Evolutionary conservation across 1,140 invertebrate species (phyloP), one percentile per base, ranked within the genome.

Genomic region (Acromyrmex echinatior): DNA sequence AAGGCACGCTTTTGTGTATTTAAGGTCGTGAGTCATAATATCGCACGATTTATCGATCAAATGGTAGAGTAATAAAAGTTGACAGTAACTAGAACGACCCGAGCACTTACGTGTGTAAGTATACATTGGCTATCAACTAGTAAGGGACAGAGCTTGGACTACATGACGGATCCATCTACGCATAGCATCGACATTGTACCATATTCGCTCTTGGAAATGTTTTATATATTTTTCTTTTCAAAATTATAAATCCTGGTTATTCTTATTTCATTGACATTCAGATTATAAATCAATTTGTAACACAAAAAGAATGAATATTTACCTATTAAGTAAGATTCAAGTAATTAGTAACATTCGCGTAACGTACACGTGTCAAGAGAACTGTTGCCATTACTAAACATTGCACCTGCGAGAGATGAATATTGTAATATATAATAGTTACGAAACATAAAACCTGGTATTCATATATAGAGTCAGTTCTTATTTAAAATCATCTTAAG

Each of bases 41-140:
- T 68, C 87, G 76, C 35, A 18, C 86, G 65, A 88, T 88, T 88
- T 88, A 88, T 88, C 63, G 87, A 88, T 87, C 86, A 60, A 68
- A 65, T 74, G 39, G 77, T 28, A 62, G 73, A 76, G 68, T 62
- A 76, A 79, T 63, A 87, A 87, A 88, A 77, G 71, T 77, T 82
- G 60, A 74, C 53, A 62, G 60, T 76, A 85, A 76, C 86, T 85
- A 39, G 49, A 85, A 45, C 73, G 58, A 25, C 71, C n/a, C 28
- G 65, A 12, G 49, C 39, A 66, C 39, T 84, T 62, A 35, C 70
- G 45, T 39, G n/a, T 49, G 35, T 45, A 62, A 76, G 70, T 84
- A 49, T 35, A 84, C 63, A 49, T 9, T 76, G 80, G 9, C 56
- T 28, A 82, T 76, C 45, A 84, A 84, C 70, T 76, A 45, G 70